Base-by-base conservation (phyloP, 2,797 vertebrate genomes). In the Urosaurus nigricauda region DNA sequence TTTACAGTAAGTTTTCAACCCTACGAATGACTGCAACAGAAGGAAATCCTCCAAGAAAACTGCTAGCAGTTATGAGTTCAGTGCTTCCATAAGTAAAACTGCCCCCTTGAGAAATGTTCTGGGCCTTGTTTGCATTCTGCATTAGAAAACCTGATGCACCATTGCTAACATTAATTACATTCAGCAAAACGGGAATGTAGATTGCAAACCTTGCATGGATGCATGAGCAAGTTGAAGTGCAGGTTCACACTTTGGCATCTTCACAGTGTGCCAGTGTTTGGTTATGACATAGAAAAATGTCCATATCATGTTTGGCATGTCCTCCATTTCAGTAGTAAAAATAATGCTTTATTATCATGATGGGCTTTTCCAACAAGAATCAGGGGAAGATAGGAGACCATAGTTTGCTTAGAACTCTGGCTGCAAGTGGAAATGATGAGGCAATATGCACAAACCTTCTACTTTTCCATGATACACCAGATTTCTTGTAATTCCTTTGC, bases 121-220 rank as follows among this genome's bases (percentile, higher is more conserved):
- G 63, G 35, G n/a, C 8, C 16, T 78, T 35, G 26, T 47, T 58
- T 86, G 87, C 91, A 90, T 87, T 90, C 63, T 87, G 51, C 79
- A 53, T 85, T 79, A 79, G 43, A 90, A 88, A 88, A 53, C 81
- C 14, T 77, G 68, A 86, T 84, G 43, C 37, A 47, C 86, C 82
- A 81, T 80, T 93, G 86, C 24, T 68, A 53, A 84, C 84, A 21
- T 91, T 93, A 92, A 94, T 94, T 89, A 56, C 74, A 35, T 74
- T 65, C 71, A 92, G 32, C 17, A 58, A 86, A 71, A 83, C 26
- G 43, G 65, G 86, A 63, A 94, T 90, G 84, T 63, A 83, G 79
- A 87, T 89, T 60, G 8, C 2, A 51, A 79, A 75, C 79, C 81
- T 40, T 79, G 3, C 6, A 79, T 89, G 73, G 16, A 63, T 83